phyloP scores from a whole-genome alignment of 2,797 vertebrate species.

The Macropus fuliginosus region DNA sequence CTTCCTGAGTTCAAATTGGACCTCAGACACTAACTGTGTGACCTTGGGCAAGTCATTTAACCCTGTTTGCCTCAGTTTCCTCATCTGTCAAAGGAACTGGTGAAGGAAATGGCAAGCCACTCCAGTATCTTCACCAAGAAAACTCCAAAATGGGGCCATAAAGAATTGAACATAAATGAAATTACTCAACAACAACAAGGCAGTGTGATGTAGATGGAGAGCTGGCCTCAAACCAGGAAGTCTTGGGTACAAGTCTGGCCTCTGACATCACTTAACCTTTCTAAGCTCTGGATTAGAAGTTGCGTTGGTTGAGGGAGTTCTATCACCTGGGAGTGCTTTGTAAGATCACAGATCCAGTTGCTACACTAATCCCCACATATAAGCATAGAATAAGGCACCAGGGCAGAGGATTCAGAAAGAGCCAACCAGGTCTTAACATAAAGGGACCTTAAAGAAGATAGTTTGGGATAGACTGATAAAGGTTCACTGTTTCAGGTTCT shows the following conservation, averaged over 20 bases:
- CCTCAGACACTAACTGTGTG: not conserved
- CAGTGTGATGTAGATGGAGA: not conserved
- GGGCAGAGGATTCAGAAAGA: not conserved
- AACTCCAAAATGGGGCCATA: not conserved
- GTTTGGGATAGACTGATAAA: not conserved
- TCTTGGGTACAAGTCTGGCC: not conserved
- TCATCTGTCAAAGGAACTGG: not conserved
- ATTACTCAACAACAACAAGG: not conserved
- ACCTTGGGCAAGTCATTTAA: not conserved
- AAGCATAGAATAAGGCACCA: not conserved
- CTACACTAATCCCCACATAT: not conserved
- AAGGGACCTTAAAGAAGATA: not conserved
- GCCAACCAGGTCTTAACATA: not conserved
- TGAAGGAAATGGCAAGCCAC: not conserved
- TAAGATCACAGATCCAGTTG: not conserved
- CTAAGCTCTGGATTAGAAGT: not conserved
- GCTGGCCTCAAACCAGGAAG: not conserved
- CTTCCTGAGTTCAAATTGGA: not conserved
- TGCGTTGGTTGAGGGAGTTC: not conserved
- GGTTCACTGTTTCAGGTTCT: not conserved
- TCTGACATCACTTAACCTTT: not conserved
- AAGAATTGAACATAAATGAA: not conserved
- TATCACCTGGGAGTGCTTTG: not conserved
- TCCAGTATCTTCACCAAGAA: not conserved
- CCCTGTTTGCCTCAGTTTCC: not conserved